Evolutionary conservation across 1,140 invertebrate genomes (phyloP), one percentile per base, ranked within the genome.

Genomic region (Neelides sp.): DNA sequence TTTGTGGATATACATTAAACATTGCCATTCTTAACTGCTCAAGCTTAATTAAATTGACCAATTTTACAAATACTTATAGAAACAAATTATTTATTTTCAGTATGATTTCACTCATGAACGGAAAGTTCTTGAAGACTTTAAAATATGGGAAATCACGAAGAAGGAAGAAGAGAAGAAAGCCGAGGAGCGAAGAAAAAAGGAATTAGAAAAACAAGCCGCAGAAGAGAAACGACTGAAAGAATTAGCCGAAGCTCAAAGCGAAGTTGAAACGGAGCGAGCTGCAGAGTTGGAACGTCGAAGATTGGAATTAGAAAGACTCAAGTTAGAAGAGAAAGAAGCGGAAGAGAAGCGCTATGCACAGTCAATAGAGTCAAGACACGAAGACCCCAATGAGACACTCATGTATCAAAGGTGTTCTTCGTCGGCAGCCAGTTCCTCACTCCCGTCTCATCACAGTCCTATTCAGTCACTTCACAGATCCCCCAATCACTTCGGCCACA

Each of bases 21-120:
- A n/a, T n/a, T n/a, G n/a, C n/a, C n/a, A n/a, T n/a, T n/a, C n/a
- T 34, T 34, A 34, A 10, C n/a, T 8, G 8, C n/a, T 34, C 30
- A 34, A 34, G 8, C n/a, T 10, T n/a, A 34, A n/a, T 34, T 34
- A n/a, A 34, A n/a, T 34, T 32, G 30, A 10, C 8, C n/a, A 8
- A 8, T n/a, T 10, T 32, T 32, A 10, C 8, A 8, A 10, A n/a
- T 39, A 15, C 36, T 15, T 7, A 17, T 8, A n/a, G n/a, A n/a
- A n/a, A n/a, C n/a, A n/a, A n/a, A n/a, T n/a, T 28, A n/a, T 46
- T 5, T 36, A n/a, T 42, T 51, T 48, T 1, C 15, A 59, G 57
- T 59, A 59, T 42, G 57, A 59, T 26, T 59, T 59, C 28, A 41
- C 40, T 3, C 23, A 53, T 30, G 58, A 59, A 39, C 48, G 49